Conservation (phyloP, 2,113 vertebrate species). For the Cottus gobio region DNA sequence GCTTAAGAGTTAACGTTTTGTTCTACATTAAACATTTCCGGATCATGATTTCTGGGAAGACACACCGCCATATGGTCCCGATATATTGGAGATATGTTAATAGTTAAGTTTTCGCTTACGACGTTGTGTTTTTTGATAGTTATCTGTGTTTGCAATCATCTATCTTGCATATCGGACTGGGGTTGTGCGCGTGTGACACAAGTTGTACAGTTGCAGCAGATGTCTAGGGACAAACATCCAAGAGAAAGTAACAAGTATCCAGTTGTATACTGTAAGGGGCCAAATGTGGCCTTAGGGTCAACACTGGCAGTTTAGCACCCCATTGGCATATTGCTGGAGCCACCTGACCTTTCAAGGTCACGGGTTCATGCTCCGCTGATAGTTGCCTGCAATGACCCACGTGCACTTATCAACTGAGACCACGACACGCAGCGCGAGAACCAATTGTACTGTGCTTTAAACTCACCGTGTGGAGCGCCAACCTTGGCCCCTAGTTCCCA, state of each 20-base stretch:
- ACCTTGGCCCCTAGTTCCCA: slow-evolving; percentile 5
- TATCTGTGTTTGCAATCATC: too few relatives aligned
- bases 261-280: neutral
- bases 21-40: neutral
- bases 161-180: too few relatives aligned
- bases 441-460: neutral
- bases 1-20: neutral
- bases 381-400: neutral
- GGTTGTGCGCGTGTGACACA: too few relatives aligned
- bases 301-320: neutral
- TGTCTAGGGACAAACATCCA: neutral
- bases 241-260: neutral
- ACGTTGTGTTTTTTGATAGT: too few relatives aligned
- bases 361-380: slow-evolving; percentile 4
- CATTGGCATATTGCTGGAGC: neutral
- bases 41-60: neutral
- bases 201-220: neutral
- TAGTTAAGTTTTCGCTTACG: too few relatives aligned
- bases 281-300: neutral
- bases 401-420: slow-evolving; percentile 12
- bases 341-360: slow-evolving; percentile 14
- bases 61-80: too few relatives aligned
- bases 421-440: neutral
- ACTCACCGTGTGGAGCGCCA: neutral
- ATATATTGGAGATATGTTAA: too few relatives aligned